phyloP scores from a whole-genome alignment of 2,797 vertebrate genomes.

The Pelodytes ibericus region DNA sequence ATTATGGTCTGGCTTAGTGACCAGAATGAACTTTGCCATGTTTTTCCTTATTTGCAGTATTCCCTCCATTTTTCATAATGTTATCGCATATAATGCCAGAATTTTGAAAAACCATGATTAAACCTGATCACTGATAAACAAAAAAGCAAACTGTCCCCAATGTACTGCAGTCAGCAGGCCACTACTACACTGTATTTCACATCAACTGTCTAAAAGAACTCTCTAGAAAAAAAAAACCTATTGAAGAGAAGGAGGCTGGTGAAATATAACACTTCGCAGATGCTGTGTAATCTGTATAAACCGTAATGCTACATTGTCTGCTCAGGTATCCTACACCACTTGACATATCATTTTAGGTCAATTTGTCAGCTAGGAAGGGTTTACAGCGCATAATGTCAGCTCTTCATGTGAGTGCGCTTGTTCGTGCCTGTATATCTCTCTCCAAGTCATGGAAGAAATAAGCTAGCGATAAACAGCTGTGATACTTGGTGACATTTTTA shows the following conservation, averaged over 20 bases:
- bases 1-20: too few species aligned
- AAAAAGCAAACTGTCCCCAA: too few species aligned
- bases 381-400: constrained; percentile 43
- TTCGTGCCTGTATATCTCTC: constrained; percentile 9
- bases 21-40: too few species aligned
- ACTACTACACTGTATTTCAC: too few species aligned
- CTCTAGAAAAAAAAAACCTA: constrained; percentile 2
- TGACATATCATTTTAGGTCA: constrained; percentile 54
- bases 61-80: too few species aligned
- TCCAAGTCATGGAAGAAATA: constrained; percentile 18
- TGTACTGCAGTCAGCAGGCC: too few species aligned
- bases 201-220: not conserved
- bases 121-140: too few species aligned
- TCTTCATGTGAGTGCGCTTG: constrained; percentile 37
- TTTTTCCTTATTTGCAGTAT: too few species aligned
- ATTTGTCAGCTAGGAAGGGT: constrained; percentile 50
- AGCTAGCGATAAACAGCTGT: constrained; percentile 3
- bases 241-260: constrained; percentile 21
- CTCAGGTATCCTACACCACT: constrained; percentile 50
- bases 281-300: constrained; percentile 34
- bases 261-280: constrained; percentile 35
- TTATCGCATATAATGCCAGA: too few species aligned
- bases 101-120: too few species aligned
- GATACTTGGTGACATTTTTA: constrained; percentile 15
- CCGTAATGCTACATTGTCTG: constrained; percentile 32